Evolutionary conservation across 2,888 invertebrate genomes (phyloP), one percentile per base, ranked within the genome.

Genomic region (Caenorhabditis sp.): DNA sequence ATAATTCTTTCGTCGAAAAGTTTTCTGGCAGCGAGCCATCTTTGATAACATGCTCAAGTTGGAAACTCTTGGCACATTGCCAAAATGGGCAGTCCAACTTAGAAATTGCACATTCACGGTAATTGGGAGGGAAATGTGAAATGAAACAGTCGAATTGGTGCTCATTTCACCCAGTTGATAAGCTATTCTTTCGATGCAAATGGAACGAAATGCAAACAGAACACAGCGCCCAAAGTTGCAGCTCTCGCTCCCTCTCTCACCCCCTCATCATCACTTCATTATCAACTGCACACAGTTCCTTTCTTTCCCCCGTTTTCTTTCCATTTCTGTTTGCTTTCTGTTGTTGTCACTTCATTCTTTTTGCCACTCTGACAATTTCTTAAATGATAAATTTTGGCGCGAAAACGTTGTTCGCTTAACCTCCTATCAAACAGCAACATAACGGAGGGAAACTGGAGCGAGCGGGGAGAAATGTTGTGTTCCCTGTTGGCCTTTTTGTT

Each of bases 181-280:
- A 47, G 47, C 47, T 20, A 40, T 40, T 40, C 40, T 13, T 6
- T 40, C 11, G 2, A 13, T 22, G 51, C 6, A 53, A 55, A 55
- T 4, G 28, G 55, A 56, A 56, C 56, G 55, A 56, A 56, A 56
- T 35, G 56, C 56, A 56, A 56, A 56, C 56, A 56, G 56, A 56
- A 56, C 56, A 9, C 35, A 32, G 11, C 18, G 2, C n/a, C 47
- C 6, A 51, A 51, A 51, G 51, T 51, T 51, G 51, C 51, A 51
- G 13, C 22, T 18, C 28, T 35, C 32, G 5, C 32, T n/a, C n/a
- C n/a, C n/a, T n/a, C n/a, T n/a, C n/a, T n/a, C n/a, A n/a, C n/a
- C n/a, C n/a, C n/a, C n/a, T n/a, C n/a, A n/a, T 13, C 11, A 35
- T 15, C 13, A 40, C 40, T 55, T 22, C 15, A 22, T 56, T 56